phyloP scores from a whole-genome alignment of 2,797 vertebrate species.

The Peromyscus attwateri region DNA sequence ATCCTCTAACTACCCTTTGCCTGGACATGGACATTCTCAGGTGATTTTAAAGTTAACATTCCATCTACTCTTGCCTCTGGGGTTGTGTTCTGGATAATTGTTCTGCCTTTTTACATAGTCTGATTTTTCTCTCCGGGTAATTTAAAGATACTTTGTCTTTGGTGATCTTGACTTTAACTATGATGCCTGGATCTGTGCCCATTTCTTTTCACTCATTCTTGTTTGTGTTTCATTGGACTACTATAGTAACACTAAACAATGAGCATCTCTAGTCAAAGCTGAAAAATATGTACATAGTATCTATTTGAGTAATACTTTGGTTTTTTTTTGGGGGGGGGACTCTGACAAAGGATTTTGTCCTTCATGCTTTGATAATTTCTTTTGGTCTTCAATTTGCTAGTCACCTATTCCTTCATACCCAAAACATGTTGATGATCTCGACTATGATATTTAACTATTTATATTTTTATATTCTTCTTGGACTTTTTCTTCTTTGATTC shows the following conservation, averaged over 20 bases:
- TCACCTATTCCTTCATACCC: background rate
- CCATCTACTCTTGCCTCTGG: background rate
- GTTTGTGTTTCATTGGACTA: background rate
- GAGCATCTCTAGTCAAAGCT: background rate
- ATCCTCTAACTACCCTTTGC: background rate
- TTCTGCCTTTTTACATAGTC: background rate
- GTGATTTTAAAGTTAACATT: background rate
- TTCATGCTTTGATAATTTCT: background rate
- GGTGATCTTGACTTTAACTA: background rate
- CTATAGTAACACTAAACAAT: background rate
- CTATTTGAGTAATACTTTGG: background rate
- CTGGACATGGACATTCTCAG: background rate
- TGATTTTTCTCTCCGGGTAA: background rate
- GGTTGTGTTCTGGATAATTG: background rate
- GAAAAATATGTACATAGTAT: background rate
- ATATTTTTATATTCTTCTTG: background rate
- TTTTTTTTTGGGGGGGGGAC: background rate
- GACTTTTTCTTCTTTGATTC: background rate
- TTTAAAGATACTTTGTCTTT: background rate
- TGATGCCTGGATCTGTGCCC: background rate
- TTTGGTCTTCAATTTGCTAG: background rate
- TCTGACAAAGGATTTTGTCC: background rate
- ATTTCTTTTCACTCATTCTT: background rate
- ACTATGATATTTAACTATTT: conserved; percentile 11
- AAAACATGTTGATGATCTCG: background rate